These are phyloP conservation scores for Zeus faber DNA, from an alignment of 2,113 vertebrate species.

Conservation along the genomic window DNA sequence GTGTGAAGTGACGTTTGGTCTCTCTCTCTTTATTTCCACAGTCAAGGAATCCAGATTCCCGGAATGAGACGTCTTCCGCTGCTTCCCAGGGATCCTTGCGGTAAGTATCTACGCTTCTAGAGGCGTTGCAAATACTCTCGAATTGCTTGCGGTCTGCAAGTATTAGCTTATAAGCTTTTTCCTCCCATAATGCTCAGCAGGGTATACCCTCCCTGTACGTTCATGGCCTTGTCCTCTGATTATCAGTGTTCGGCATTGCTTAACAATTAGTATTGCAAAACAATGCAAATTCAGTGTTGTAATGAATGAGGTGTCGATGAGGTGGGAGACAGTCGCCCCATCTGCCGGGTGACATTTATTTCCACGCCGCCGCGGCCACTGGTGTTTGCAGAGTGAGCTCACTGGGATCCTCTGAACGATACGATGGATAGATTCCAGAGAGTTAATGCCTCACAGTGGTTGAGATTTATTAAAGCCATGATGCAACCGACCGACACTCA, in stretches of 20 bases:
- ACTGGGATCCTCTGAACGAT: too few relatives aligned
- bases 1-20: conserved; percentile 43
- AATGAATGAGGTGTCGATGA: too few relatives aligned
- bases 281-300: too few relatives aligned
- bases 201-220: conserved; percentile 12
- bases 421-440: conserved; percentile 35
- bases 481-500: too few relatives aligned
- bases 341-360: too few relatives aligned
- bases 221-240: not conserved
- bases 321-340: too few relatives aligned
- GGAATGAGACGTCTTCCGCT: conserved; percentile 39
- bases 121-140: conserved; percentile 19
- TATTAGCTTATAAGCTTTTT: conserved; percentile 12
- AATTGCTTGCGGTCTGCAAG: conserved; percentile 25
- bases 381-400: too few relatives aligned
- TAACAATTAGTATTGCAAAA: too few relatives aligned
- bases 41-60: conserved; percentile 40
- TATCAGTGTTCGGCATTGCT: too few relatives aligned
- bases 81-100: conserved; percentile 37
- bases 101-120: conserved; percentile 49
- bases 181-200: conserved; percentile 23
- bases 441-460: conserved; percentile 44
- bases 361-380: too few relatives aligned
- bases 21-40: conserved; percentile 37
- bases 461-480: conserved; percentile 39